These are phyloP conservation scores for Apeira syringaria DNA, from an alignment of 2,888 invertebrate genomes.

Conservation along the genomic window DNA sequence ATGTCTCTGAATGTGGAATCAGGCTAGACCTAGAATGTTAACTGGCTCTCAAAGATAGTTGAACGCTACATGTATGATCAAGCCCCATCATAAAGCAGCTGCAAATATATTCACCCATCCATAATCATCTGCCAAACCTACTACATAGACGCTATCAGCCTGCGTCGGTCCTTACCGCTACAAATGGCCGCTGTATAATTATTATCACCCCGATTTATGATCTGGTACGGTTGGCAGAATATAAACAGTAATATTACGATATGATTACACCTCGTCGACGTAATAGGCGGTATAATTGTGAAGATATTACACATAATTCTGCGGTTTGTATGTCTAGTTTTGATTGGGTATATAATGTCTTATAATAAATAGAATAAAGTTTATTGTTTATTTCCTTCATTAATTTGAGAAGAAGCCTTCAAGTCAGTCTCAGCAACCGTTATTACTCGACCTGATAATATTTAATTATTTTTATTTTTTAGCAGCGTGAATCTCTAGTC, in stretches of 20 bases:
- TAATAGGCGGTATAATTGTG: constrained; percentile 15
- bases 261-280: constrained; percentile 25
- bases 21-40: no score
- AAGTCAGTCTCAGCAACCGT: no score
- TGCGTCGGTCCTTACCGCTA: constrained; percentile 60
- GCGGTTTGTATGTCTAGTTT: neutral
- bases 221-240: constrained; percentile 69
- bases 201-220: constrained; percentile 77
- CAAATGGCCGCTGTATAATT: constrained; percentile 72
- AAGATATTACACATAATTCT: constrained; percentile 2
- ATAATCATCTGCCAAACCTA: neutral
- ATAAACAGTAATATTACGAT: constrained; percentile 62
- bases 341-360: no score
- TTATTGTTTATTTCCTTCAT: no score
- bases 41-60: no score
- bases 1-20: no score
- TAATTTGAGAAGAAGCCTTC: no score
- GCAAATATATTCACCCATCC: neutral
- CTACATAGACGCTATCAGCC: constrained; percentile 43
- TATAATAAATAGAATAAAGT: no score
- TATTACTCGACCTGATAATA: no score
- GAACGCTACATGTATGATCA: no score
- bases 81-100: neutral
- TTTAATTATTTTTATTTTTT: no score
- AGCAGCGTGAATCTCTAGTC: no score